Percentiles rank a stretch among this genome's conserved stretches.
These are phyloP conservation scores for Bettongia penicillata DNA, from an alignment of 2,113 vertebrate species.

Conservation along the genomic window DNA sequence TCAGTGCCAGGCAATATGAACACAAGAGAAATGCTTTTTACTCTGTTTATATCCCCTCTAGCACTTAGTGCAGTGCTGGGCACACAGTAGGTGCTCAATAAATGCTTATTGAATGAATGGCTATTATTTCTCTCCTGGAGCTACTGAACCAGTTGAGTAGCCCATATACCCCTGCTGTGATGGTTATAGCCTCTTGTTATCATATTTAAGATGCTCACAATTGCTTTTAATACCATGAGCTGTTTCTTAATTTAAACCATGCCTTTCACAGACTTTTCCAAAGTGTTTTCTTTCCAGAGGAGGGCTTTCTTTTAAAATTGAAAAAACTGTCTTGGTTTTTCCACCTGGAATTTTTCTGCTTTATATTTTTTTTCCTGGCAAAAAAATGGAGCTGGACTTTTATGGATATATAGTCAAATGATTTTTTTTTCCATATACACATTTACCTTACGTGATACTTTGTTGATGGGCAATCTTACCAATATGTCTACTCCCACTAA, in stretches of 20 bases:
- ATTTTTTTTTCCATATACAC: not conserved
- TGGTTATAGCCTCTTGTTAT: slow-evolving; percentile 25
- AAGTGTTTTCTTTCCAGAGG: slow-evolving; percentile 21
- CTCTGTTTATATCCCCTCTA: slow-evolving; percentile 11
- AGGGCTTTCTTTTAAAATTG: not conserved
- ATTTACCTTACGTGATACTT: not conserved
- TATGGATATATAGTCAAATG: not conserved
- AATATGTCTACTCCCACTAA: not conserved
- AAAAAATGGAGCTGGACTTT: not conserved
- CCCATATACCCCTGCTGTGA: slow-evolving; percentile 21
- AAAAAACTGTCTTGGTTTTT: slow-evolving; percentile 1
- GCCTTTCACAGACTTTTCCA: not conserved
- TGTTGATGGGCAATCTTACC: not conserved
- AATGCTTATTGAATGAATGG: slow-evolving; percentile 32
- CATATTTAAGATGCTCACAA: slow-evolving; percentile 52
- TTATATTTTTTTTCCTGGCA: not conserved
- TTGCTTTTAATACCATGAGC: slow-evolving; percentile 53
- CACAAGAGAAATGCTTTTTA: not conserved
- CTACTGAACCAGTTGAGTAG: slow-evolving; percentile 36
- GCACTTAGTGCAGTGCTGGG: slow-evolving; percentile 30
- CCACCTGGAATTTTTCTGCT: not conserved
- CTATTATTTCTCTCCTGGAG: slow-evolving; percentile 6
- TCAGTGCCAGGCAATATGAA: slow-evolving; percentile 6
- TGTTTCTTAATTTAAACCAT: slow-evolving; percentile 63
- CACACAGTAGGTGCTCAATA: slow-evolving; percentile 18